Conservation (phyloP, 2,888 invertebrate genomes). For the Lasioglossum pauxillum region DNA sequence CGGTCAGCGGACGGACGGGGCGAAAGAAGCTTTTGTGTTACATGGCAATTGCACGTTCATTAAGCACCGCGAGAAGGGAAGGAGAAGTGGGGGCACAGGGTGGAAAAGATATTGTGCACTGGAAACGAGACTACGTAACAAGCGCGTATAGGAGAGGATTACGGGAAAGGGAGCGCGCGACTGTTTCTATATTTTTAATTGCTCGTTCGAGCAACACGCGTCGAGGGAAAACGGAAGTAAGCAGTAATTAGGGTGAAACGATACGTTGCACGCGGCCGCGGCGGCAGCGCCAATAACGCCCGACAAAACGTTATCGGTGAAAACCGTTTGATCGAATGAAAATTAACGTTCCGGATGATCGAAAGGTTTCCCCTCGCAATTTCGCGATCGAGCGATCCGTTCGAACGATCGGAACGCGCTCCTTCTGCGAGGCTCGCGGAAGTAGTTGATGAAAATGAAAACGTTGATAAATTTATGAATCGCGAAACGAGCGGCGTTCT, state of each 20-base stretch:
- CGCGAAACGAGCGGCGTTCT: not conserved
- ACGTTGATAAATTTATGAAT: not conserved
- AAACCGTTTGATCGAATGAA: not conserved
- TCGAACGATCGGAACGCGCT: not conserved
- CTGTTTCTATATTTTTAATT: not conserved
- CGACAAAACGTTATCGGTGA: not conserved
- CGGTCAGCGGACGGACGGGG: not conserved
- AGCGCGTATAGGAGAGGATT: not conserved
- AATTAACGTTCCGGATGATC: not conserved
- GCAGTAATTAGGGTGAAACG: conserved; percentile 1
- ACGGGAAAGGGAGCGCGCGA: not conserved
- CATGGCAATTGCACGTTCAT: conserved; percentile 7
- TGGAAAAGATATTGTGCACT: not conserved
- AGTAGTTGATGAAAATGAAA: not conserved
- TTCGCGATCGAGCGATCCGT: not conserved
- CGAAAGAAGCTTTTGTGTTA: conserved; percentile 34
- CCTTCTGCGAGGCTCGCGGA: not conserved
- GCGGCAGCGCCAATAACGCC: not conserved
- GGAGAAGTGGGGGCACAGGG: not conserved
- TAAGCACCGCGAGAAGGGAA: not conserved
- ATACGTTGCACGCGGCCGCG: not conserved
- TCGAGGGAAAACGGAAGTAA: not conserved
- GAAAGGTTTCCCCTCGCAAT: not conserved
- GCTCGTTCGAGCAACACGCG: not conserved
- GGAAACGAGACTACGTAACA: not conserved